Conservation (phyloP, 2,888 invertebrate species). For the Carcina quercana region DNA sequence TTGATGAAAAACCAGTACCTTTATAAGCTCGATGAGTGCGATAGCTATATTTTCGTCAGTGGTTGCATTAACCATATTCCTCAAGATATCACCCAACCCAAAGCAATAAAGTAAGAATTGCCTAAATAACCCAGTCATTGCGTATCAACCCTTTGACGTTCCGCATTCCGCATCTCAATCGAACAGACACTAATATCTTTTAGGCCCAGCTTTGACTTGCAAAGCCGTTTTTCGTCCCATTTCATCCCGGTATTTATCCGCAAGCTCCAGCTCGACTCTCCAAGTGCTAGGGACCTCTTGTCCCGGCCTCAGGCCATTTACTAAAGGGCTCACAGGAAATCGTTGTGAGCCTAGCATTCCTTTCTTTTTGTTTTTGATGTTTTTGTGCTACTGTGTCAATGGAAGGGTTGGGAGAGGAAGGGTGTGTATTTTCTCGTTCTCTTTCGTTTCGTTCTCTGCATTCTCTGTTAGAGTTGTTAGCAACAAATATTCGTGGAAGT, state of each 20-base stretch:
- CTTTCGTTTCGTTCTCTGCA: no score
- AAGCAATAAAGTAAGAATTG: neutral
- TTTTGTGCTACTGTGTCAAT: conserved; percentile 3
- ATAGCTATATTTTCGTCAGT: no score
- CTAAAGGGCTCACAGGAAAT: conserved; percentile 2
- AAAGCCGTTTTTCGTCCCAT: neutral
- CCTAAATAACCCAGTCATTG: neutral
- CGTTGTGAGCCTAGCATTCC: conserved; percentile 2
- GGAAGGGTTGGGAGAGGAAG: no score
- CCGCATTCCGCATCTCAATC: no score
- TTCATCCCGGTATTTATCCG: conserved; percentile 1
- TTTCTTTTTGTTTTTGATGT: conserved; percentile 4
- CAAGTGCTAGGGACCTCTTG: conserved; percentile 3
- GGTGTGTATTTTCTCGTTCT: no score
- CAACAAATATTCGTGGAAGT: neutral
- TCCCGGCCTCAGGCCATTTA: conserved; percentile 6
- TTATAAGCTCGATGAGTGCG: no score
- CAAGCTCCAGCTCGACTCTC: neutral
- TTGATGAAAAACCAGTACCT: no score
- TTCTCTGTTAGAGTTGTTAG: conserved; percentile 3
- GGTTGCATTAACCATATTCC: no score
- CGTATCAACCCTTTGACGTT: no score
- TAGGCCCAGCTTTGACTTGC: neutral
- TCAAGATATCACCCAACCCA: no score
- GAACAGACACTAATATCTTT: no score